Conservation (phyloP, 2,888 invertebrate genomes). For the Drosophila formosana region DNA sequence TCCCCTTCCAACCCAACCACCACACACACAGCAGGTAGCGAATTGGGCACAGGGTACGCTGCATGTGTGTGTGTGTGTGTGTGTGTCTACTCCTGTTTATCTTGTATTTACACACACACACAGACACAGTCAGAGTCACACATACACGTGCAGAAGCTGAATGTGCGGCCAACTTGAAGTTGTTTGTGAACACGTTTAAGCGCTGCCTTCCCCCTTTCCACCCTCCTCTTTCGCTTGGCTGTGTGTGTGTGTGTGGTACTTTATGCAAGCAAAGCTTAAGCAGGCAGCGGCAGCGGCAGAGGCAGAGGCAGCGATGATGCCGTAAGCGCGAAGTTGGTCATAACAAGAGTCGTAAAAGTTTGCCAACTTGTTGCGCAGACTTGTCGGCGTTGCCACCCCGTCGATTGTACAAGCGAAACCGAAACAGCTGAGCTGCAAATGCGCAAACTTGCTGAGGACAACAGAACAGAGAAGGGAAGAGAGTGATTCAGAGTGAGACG, state of each 20-base stretch:
- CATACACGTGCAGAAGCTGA: conserved; percentile 22
- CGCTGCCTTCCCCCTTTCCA: conserved; percentile 14
- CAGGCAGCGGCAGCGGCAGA: conserved; percentile 14
- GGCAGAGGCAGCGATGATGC: conserved; percentile 53
- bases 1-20: not conserved
- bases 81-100: conserved; percentile 56
- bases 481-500: conserved; percentile 17
- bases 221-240: conserved; percentile 12
- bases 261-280: conserved; percentile 73
- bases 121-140: conserved; percentile 8
- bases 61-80: conserved; percentile 12
- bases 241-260: conserved; percentile 51
- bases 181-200: conserved; percentile 68
- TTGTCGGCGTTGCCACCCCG: conserved; percentile 63
- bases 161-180: conserved; percentile 59
- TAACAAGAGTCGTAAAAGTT: conserved; percentile 69
- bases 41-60: conserved; percentile 55
- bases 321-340: conserved; percentile 79
- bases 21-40: conserved; percentile 8
- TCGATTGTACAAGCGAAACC: not conserved
- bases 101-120: conserved; percentile 52
- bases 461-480: no score
- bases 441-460: no score
- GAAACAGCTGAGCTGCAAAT: conserved; percentile 24
- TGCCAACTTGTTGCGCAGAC: conserved; percentile 76